A percentile compares a stretch with the other conserved stretches of the same genome.
Conservation (phyloP, 2,888 invertebrate species). For the Drosophila mercatorum region DNA sequence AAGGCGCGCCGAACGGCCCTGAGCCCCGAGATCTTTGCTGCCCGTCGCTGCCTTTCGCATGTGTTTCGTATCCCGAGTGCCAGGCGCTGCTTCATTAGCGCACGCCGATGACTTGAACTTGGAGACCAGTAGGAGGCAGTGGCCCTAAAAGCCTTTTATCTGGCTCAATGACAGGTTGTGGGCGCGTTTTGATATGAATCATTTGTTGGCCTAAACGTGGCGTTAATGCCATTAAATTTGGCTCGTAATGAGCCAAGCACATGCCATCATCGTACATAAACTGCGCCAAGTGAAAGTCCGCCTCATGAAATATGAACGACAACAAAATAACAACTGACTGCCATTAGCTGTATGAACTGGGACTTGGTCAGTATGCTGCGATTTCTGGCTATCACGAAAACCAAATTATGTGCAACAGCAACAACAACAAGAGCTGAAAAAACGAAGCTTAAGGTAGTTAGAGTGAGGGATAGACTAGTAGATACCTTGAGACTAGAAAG, state of each 20-base stretch:
- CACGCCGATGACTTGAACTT: slow-evolving; percentile 39
- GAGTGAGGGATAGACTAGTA: neutral
- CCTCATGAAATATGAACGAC: slow-evolving; percentile 21
- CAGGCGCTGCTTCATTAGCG: slow-evolving; percentile 40
- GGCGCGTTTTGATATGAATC: slow-evolving; percentile 51
- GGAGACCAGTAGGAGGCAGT: slow-evolving; percentile 32
- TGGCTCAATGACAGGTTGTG: slow-evolving; percentile 45
- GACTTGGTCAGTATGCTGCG: slow-evolving; percentile 63
- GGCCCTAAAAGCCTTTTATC: slow-evolving; percentile 57
- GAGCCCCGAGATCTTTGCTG: slow-evolving; percentile 56
- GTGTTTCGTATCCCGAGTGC: neutral
- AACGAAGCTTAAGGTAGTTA: neutral
- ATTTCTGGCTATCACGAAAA: slow-evolving; percentile 51
- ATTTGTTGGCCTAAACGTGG: slow-evolving; percentile 31
- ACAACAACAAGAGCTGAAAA: neutral
- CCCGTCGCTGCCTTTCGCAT: slow-evolving; percentile 42
- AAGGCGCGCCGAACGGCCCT: slow-evolving; percentile 62
- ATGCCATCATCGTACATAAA: slow-evolving; percentile 15
- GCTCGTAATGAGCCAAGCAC: slow-evolving; percentile 49
- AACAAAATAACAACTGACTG: slow-evolving; percentile 9
- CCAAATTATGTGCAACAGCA: slow-evolving; percentile 42
- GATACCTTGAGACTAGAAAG: neutral
- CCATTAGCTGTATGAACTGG: slow-evolving; percentile 43
- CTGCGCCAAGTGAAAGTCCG: slow-evolving; percentile 46
- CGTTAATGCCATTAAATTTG: slow-evolving; percentile 15